A percentile compares a stretch with the other conserved stretches of the same genome.
These are phyloP conservation scores for Peromyscus eremicus DNA, from an alignment of 2,797 vertebrate species.

Conservation along the genomic window DNA sequence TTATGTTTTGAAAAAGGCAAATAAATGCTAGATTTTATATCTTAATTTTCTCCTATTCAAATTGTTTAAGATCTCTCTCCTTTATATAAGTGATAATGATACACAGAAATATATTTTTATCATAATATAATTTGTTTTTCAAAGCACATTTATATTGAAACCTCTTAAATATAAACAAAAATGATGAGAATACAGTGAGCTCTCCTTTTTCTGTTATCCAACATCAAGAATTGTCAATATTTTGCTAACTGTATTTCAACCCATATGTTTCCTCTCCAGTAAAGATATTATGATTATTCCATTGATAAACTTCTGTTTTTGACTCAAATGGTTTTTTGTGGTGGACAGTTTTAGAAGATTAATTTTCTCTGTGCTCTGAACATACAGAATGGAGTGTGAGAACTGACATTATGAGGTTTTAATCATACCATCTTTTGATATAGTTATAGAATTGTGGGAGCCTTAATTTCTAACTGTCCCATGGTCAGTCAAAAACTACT, in stretches of 20 bases:
- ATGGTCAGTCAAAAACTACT: background rate
- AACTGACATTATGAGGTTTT: background rate
- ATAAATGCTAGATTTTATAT: background rate
- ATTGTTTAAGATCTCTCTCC: background rate
- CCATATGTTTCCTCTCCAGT: background rate
- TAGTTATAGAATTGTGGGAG: background rate
- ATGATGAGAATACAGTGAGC: background rate
- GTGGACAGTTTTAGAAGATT: background rate
- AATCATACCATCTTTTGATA: background rate
- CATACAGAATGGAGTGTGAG: background rate
- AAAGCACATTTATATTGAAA: background rate
- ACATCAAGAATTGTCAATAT: background rate
- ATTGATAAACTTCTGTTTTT: background rate
- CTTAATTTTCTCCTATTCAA: slow-evolving; percentile 27
- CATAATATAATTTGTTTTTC: background rate
- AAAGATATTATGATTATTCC: background rate
- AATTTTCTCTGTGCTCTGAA: background rate
- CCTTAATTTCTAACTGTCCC: background rate
- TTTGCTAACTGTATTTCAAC: background rate
- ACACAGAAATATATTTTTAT: background rate
- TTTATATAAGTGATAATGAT: background rate
- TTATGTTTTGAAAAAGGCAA: background rate
- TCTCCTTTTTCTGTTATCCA: background rate
- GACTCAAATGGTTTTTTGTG: background rate
- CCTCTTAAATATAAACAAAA: background rate